Conservation (phyloP, 2,888 invertebrate species). For the Scaptomyza flava region DNA sequence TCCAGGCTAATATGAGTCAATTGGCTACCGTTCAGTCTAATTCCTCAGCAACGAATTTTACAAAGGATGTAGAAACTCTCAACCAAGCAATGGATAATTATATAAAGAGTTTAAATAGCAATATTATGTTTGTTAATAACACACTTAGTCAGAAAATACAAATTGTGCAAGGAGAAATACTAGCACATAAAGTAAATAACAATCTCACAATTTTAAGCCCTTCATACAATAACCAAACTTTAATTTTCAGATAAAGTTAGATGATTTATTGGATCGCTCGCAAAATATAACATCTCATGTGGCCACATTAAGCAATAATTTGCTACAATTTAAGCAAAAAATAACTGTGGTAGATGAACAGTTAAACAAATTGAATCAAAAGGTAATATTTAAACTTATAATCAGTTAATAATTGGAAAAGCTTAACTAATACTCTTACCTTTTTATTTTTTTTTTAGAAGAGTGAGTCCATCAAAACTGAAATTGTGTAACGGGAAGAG, state of each 20-base stretch:
- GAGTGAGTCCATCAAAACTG: slow-evolving; percentile 5
- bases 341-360: slow-evolving; percentile 70
- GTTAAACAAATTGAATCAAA: slow-evolving; percentile 71
- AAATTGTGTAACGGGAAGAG: slow-evolving; percentile 1
- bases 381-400: slow-evolving; percentile 55
- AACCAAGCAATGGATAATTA: slow-evolving; percentile 63
- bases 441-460: not conserved
- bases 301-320: slow-evolving; percentile 81
- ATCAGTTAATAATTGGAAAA: not conserved
- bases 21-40: slow-evolving; percentile 51
- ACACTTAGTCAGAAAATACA: slow-evolving; percentile 80
- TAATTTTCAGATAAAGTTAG: slow-evolving; percentile 73
- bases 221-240: not conserved
- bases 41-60: slow-evolving; percentile 62
- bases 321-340: slow-evolving; percentile 80
- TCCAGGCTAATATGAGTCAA: slow-evolving; percentile 71
- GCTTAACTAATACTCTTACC: not conserved
- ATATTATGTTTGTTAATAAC: slow-evolving; percentile 78
- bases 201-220: not conserved
- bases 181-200: slow-evolving; percentile 74
- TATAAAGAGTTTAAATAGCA: slow-evolving; percentile 69
- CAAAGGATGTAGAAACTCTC: slow-evolving; percentile 64
- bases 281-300: slow-evolving; percentile 83
- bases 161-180: slow-evolving; percentile 75
- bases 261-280: slow-evolving; percentile 79